A percentile compares a stretch with the other conserved stretches of the same genome.
phyloP scores from a whole-genome alignment of 2,113 vertebrate genomes.

The Oncorhynchus kisutch region DNA sequence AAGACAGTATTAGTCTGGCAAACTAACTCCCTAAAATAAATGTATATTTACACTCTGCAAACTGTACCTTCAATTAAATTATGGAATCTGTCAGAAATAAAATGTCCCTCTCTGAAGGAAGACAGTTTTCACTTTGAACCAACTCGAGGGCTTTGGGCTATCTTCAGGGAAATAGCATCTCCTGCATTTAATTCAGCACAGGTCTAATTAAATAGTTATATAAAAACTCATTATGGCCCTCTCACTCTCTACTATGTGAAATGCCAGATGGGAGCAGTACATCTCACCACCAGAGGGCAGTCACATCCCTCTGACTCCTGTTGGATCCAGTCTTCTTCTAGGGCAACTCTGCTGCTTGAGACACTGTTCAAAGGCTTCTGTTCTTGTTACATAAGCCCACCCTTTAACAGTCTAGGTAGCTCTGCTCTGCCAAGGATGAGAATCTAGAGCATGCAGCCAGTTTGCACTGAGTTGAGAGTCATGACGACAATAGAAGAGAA shows the following conservation, averaged over 20 bases:
- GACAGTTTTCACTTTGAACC: neutral
- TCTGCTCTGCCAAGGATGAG: no score
- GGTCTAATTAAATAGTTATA: conserved; percentile 37
- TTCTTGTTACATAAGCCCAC: conserved; percentile 11
- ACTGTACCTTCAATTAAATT: conserved; percentile 29
- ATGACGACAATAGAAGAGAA: neutral
- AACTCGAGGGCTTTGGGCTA: conserved; percentile 3
- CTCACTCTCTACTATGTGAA: neutral
- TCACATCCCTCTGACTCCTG: conserved; percentile 8
- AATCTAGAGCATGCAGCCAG: neutral
- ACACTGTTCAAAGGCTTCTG: conserved; percentile 6
- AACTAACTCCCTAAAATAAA: neutral
- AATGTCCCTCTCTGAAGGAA: neutral
- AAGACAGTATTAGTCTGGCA: neutral
- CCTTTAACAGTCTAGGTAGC: conserved; percentile 9
- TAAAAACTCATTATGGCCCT: conserved; percentile 42
- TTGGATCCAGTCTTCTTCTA: neutral
- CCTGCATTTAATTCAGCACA: conserved; percentile 18
- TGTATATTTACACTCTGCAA: conserved; percentile 3
- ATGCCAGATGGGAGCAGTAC: conserved; percentile 12
- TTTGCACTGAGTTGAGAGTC: neutral
- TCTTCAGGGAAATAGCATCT: conserved; percentile 16
- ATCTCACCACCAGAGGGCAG: conserved; percentile 38
- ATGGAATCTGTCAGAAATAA: conserved; percentile 26
- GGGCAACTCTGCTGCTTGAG: neutral